phyloP scores from a whole-genome alignment of 2,113 vertebrate species.

The Perca flavescens region DNA sequence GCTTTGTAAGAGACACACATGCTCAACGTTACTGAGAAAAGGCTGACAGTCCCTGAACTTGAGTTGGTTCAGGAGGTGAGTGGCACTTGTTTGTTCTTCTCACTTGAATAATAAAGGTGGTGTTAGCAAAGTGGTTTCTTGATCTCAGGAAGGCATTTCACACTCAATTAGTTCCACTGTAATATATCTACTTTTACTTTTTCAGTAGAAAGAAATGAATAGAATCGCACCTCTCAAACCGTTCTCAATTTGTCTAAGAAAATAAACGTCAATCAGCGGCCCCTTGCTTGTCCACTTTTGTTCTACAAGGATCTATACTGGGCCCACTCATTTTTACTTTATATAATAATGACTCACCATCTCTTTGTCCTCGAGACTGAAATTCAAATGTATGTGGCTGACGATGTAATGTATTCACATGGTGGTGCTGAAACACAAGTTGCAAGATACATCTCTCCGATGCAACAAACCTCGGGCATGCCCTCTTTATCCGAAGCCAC shows the following conservation, averaged over 20 bases:
- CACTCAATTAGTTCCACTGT: background rate
- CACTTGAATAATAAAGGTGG: background rate
- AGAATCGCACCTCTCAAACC: conserved; percentile 13
- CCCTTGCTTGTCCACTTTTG: conserved; percentile 54
- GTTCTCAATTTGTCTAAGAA: conserved; percentile 37
- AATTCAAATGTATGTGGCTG: conserved; percentile 42
- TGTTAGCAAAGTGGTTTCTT: background rate
- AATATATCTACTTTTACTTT: background rate
- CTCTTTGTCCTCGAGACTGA: conserved; percentile 49
- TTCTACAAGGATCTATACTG: conserved; percentile 45
- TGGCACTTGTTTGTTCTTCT: conserved; percentile 13
- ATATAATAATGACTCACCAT: conserved; percentile 72
- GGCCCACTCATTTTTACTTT: conserved; percentile 72
- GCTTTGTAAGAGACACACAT: conserved; percentile 5
- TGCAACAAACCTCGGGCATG: too few relatives aligned
- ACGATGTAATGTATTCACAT: conserved; percentile 1
- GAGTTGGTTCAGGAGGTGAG: background rate
- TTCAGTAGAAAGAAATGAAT: background rate
- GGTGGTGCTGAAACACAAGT: background rate
- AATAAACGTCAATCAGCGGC: conserved; percentile 54
- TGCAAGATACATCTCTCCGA: too few relatives aligned
- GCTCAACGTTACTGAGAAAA: background rate
- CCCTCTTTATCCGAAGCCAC: too few relatives aligned
- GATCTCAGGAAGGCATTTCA: background rate
- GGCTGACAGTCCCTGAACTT: background rate